A percentile compares a stretch with the other conserved stretches of the same genome.
Evolutionary conservation across 1,140 invertebrate genomes (phyloP).

Genomic region (Cotesia vestalis): DNA sequence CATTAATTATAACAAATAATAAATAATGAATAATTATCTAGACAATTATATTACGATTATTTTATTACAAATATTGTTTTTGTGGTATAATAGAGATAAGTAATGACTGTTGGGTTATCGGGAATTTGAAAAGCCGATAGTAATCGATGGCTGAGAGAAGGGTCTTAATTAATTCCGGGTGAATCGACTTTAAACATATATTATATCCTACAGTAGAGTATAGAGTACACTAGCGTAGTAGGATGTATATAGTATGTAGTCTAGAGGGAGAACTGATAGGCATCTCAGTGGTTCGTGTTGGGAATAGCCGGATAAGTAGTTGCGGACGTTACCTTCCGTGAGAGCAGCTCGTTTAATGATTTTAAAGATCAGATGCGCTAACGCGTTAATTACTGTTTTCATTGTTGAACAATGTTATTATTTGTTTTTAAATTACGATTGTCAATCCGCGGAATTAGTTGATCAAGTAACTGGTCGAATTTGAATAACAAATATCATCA

Average conservation of each 20-base stretch:
- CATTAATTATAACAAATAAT: no score
- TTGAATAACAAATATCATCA: constrained; percentile 15
- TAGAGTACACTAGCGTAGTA: no score
- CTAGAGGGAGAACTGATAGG: constrained; percentile 10
- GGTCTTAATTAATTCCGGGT: constrained; percentile 39
- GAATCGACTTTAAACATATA: constrained; percentile 33
- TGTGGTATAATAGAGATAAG: background rate
- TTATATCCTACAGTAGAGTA: constrained; percentile 14
- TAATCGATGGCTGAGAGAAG: constrained; percentile 33
- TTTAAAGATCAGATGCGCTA: background rate
- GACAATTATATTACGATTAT: no score
- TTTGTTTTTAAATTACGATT: background rate
- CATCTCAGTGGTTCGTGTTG: constrained; percentile 31
- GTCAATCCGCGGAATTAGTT: no score
- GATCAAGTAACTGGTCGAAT: background rate
- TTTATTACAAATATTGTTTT: background rate
- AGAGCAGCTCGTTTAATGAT: constrained; percentile 11
- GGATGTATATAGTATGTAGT: no score
- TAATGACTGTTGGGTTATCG: constrained; percentile 26
- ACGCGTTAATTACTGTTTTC: constrained; percentile 1
- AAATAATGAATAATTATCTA: no score
- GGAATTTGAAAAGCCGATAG: constrained; percentile 32
- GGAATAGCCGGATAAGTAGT: constrained; percentile 2
- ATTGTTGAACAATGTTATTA: background rate
- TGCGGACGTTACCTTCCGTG: constrained; percentile 22